Conservation (phyloP, 2,113 vertebrate genomes). For the Danionella cerebrum region DNA sequence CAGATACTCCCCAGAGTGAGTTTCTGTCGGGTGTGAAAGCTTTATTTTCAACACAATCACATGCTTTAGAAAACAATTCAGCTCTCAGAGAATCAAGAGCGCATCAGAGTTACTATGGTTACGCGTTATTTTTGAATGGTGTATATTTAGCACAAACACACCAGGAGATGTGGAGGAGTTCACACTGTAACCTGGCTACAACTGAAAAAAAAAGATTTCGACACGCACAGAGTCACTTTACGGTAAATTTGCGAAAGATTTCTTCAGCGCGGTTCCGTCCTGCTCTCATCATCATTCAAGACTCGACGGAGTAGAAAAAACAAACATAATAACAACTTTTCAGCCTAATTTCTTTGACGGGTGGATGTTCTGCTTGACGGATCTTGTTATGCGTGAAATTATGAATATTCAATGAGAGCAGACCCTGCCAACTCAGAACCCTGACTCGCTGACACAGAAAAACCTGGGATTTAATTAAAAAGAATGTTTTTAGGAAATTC, state of each 20-base stretch:
- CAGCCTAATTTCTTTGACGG: neutral
- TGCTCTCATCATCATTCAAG: neutral
- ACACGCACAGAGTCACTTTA: neutral
- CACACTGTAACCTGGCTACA: no score
- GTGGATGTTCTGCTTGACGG: neutral
- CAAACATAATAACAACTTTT: neutral
- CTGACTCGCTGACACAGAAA: neutral
- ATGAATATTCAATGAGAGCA: neutral
- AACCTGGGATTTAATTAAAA: neutral
- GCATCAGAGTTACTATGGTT: no score
- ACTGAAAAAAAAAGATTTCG: no score
- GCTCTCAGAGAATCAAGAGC: no score
- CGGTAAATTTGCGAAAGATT: neutral
- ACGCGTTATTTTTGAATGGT: no score
- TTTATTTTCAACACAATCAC: no score
- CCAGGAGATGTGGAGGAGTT: no score
- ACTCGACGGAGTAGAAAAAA: neutral
- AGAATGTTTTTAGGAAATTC: neutral
- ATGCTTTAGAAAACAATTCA: no score
- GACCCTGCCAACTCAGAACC: neutral
- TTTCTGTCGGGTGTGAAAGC: no score
- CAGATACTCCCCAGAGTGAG: no score
- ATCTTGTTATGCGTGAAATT: neutral
- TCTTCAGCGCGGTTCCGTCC: neutral
- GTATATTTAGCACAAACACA: no score